Conservation (phyloP, 2,888 invertebrate genomes). For the Hymenopus coronatus region DNA sequence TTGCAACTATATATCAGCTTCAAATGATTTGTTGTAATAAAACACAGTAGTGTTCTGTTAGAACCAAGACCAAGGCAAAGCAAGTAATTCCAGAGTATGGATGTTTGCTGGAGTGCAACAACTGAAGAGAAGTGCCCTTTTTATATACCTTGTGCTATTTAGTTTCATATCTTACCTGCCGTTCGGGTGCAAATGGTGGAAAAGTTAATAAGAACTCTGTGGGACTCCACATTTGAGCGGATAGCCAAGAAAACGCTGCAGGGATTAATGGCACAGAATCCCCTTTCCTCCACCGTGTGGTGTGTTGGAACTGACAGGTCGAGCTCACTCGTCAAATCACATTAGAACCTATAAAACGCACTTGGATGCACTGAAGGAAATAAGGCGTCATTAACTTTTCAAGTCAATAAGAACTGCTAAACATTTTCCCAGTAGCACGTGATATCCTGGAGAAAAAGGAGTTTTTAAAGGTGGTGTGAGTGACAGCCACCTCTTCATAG, state of each 20-base stretch:
- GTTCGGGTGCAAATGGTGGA: not conserved
- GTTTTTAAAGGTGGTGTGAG: not conserved
- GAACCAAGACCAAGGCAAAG: too few species aligned
- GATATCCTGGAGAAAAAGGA: not conserved
- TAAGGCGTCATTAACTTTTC: conserved; percentile 3
- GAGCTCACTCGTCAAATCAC: not conserved
- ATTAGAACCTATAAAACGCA: not conserved
- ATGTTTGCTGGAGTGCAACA: not conserved
- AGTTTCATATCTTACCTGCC: not conserved
- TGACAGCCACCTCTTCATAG: not conserved
- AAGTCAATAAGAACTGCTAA: conserved; percentile 1
- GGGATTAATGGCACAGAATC: not conserved
- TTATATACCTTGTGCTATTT: not conserved
- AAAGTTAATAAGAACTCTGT: not conserved
- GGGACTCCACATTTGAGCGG: not conserved
- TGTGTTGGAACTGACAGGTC: not conserved
- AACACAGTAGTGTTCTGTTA: too few species aligned
- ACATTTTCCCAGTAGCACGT: not conserved
- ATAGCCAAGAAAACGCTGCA: not conserved
- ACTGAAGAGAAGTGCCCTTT: not conserved
- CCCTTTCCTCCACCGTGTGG: not conserved
- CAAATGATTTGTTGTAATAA: too few species aligned
- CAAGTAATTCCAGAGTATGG: too few species aligned
- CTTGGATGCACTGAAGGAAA: not conserved
- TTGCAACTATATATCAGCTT: too few species aligned